Evolutionary conservation across 2,888 invertebrate species (phyloP), one percentile per base, ranked within the genome.

Genomic region (Patella depressa): DNA sequence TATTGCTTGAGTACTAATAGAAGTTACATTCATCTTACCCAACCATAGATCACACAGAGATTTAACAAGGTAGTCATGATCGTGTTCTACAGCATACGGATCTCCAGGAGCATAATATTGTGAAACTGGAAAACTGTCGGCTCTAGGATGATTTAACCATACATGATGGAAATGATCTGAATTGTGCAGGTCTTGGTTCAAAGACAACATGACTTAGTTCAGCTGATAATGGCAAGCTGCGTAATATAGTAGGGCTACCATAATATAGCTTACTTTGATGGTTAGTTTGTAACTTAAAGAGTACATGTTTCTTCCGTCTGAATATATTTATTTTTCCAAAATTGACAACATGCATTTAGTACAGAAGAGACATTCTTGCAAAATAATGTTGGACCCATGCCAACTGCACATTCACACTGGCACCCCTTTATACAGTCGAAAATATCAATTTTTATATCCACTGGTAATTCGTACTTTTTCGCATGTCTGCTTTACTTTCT

Each of bases 311-410:
- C 34, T 34, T 34, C 34, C 34, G 34, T 34, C 34, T 34, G 34
- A 34, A 34, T 34, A 34, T 34, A 34, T 34, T 34, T 34, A 34
- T 34, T 34, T 34, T 34, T 4, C 34, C 34, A 4, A 34, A 34
- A 34, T 34, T 34, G 34, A 34, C 34, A 3, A 34, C 34, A 34
- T 34, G 34, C 34, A 34, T 34, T 4, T 2, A 34, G 34, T 24
- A 76, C 72, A 29, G 57, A 57, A 71, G 45, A 34, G 5, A 76
- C 71, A 71, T 76, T 34, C 55, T 71, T 71, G 57, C 57, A 57
- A 57, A 5, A 9, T 15, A 9, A 3, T 17, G 15, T 57, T 15
- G 15, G 57, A 17, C 57, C 57, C 57, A 57, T 57, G 11, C 57
- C 57, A n/a, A n/a, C 57, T 17, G 57, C 57, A 57, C 57, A 57